Evolutionary conservation across 2,888 invertebrate genomes (phyloP), one percentile per base, ranked within the genome.

Genomic region (Hymenopus coronatus): DNA sequence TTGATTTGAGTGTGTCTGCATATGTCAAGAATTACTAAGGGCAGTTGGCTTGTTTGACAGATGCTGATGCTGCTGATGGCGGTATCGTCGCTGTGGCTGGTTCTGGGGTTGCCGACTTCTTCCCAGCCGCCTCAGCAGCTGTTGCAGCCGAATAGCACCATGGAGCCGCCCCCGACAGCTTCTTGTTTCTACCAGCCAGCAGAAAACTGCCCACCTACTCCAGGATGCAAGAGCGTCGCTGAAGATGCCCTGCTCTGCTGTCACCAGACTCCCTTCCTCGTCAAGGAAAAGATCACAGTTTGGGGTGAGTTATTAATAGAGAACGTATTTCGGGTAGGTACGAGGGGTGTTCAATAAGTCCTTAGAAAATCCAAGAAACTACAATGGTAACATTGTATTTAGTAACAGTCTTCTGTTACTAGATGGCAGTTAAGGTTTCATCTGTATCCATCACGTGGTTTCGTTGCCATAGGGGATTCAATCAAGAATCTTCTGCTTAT

Each of bases 211-310:
- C 88, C 88, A 8, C 83, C 84, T 82, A 6, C 33, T 4, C n/a
- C 87, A 20, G 28, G 81, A 6, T 87, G 87, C 82, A 70, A 87
- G 82, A 25, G 27, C 27, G n/a, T 81, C 30, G 89, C 82, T 12
- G 85, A 85, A 20, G 87, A 89, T 28, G 89, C 91, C 27, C 90
- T 91, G 6, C 89, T 91, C 33, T 96, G 96, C 92, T 96, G 96
- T 91, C 95, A 96, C 92, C 94, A 96, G 87, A 94, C 95, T 91
- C 93, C 93, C 90, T 88, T 89, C 54, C 54, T 70, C 20, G 3
- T 70, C 54, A 70, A 70, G 20, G 54, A 70, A 25, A 70, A 14
- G 54, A 70, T 70, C 54, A 70, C 54, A 15, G 20, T 70, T 20
- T 70, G 54, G 54, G 54, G 54, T 70, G 54, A 70, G 54, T 40